Evolutionary conservation across 1,140 invertebrate species (phyloP).

Genomic region (Eumaeus atala): DNA sequence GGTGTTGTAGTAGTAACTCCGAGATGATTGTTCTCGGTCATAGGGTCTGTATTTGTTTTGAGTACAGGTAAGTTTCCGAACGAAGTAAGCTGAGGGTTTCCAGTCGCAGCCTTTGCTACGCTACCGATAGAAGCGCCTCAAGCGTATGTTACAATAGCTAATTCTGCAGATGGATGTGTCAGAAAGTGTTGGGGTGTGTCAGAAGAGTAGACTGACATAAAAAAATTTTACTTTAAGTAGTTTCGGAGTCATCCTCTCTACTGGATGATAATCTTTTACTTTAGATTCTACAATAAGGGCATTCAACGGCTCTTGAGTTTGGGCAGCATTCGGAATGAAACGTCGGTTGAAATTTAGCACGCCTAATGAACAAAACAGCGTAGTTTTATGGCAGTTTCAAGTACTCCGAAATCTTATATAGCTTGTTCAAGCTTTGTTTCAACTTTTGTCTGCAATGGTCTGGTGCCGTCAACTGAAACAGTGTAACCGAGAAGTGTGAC

Average conservation of each 20-base stretch:
- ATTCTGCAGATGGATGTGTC: conserved; percentile 8
- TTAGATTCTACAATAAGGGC: neutral
- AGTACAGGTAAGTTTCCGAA: conserved; percentile 4
- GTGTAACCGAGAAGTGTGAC: conserved; percentile 10
- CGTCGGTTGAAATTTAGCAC: conserved; percentile 23
- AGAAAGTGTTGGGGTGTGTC: conserved; percentile 12
- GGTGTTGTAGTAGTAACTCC: neutral
- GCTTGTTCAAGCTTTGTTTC: no score
- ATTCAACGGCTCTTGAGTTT: conserved; percentile 15
- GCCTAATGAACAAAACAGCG: conserved; percentile 18
- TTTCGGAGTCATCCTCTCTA: conserved; percentile 9
- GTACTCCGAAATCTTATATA: conserved; percentile 14
- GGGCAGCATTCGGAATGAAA: conserved; percentile 16
- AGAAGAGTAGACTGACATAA: conserved; percentile 8
- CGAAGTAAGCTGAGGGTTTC: conserved; percentile 12
- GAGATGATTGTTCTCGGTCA: conserved; percentile 4
- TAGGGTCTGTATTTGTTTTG: conserved; percentile 18
- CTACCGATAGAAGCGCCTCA: conserved; percentile 11
- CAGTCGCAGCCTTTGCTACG: conserved; percentile 1
- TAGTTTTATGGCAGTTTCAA: conserved; percentile 15
- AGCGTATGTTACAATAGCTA: conserved; percentile 14
- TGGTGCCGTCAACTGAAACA: conserved; percentile 14
- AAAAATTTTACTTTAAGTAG: neutral
- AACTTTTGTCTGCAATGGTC: conserved; percentile 13
- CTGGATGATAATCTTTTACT: conserved; percentile 3